These are phyloP conservation scores for Fratercula arctica DNA, from an alignment of 2,797 vertebrate species.

Conservation along the genomic window DNA sequence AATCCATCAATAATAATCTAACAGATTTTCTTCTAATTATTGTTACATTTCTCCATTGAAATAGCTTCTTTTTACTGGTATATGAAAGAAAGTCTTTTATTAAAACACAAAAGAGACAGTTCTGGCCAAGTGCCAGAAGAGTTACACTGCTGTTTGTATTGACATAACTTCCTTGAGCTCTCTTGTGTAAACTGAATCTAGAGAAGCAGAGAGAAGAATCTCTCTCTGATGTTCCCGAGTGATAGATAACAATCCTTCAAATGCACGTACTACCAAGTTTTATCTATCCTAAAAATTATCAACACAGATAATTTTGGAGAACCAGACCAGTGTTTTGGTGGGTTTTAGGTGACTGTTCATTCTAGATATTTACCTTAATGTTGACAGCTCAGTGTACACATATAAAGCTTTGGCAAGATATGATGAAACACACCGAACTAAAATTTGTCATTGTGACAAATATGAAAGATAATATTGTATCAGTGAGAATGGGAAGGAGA, in stretches of 20 bases:
- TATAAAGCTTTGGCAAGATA: neutral
- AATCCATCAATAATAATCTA: conserved; percentile 1
- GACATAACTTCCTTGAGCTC: neutral
- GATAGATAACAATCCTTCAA: neutral
- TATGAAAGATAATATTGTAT: neutral
- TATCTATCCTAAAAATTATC: neutral
- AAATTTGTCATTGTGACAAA: neutral
- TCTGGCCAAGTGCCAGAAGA: neutral
- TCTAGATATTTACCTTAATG: neutral
- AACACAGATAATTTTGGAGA: neutral
- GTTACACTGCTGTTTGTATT: neutral
- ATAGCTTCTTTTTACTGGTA: neutral
- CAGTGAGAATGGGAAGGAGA: neutral
- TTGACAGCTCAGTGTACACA: neutral
- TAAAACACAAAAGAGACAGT: neutral
- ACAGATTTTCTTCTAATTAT: conserved; percentile 2
- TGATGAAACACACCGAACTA: neutral
- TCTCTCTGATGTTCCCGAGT: neutral
- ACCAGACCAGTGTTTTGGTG: neutral
- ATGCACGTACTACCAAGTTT: neutral
- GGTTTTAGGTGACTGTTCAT: neutral
- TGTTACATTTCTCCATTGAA: neutral
- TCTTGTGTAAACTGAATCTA: neutral
- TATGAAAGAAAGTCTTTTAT: neutral
- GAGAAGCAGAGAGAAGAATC: neutral